Evolutionary conservation across 2,797 vertebrate species (phyloP), one percentile per base, ranked within the genome.

Genomic region (Garrulus glandarius): DNA sequence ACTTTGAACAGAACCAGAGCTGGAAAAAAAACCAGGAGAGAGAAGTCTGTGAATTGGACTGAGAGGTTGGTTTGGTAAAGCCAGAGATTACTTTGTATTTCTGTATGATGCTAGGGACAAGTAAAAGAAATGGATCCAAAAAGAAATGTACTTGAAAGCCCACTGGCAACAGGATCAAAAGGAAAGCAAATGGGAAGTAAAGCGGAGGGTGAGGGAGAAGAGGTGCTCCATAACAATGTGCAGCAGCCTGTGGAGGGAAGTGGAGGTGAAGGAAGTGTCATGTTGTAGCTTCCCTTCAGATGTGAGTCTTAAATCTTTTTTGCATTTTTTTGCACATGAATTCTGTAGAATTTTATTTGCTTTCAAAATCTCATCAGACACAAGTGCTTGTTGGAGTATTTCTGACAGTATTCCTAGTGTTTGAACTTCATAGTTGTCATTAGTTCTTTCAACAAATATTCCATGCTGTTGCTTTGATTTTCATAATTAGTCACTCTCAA

Each of bases 401-500:
- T 89, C 50, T 91, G 91, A 84, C 76, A 70, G 63, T 49, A 65
- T 80, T 94, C 57, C 18, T 89, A 36, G 65, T 65, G 49, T 91
- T 50, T 92, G 71, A 91, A 91, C 69, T 94, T 83, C 39, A 2
- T 64, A 68, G 57, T 43, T 93, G 41, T 91, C 71, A 87, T 93
- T 91, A 87, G 71, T 83, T 89, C 80, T 75, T 95, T 94, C 85
- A 95, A 57, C 41, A 93, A 76, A 84, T 95, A 93, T 87, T 96
- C 77, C 46, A 36, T 77, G 67, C 61, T 22, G 41, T 95, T 93
- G 75, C 93, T 95, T 88, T 92, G 89, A 82, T 84, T 96, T 93
- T 96, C 68, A 61, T 92, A 95, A 96, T 95, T 96, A 97, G 84
- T 94, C 75, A 84, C 32, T 93, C 44, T 84, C 89, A 84, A 57